Base-by-base conservation (phyloP, 2,888 invertebrate genomes). In the Thumatha senex region DNA sequence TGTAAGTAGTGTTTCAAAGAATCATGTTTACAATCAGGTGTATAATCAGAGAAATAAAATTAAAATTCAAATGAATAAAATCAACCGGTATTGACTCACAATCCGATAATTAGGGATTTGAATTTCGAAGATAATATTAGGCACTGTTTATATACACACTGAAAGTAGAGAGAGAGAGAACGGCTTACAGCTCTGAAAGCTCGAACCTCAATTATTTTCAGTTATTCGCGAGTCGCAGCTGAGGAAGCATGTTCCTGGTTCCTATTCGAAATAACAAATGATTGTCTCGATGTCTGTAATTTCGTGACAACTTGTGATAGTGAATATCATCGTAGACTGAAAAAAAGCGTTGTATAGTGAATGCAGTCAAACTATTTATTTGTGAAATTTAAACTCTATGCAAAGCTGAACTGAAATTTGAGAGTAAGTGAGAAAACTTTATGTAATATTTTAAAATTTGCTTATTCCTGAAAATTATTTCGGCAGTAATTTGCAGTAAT, bases 151-250 rank as follows among this genome's bases (percentile, higher is more conserved):
- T 48, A 47, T 45, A 40, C 39, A 42, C 49, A 60, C 65, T 62
- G 63, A 56, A 58, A 61, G 51, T 49, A 55, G 63, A 49, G 54
- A 52, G 63, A 49, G 54, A 52, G 62, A 52, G 58, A 54, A 29
- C 42, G 12, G 36, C 18, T 39, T 24, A 13, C 35, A 35, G 59
- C 59, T 51, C 48, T 57, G 56, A 67, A 65, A 70, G 69, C 70
- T 67, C 60, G 61, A 65, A 70, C 67, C 70, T 66, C 61, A 62
- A 65, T 73, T 66, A 61, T 63, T 78, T 82, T 84, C 84, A 86
- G 86, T 86, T 64, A 68, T 69, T 72, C 80, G 78, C 81, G 76
- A 65, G 65, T 68, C 75, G 69, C 71, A 48, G 64, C 18, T 72
- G 72, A 55, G 78, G 62, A 62, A 74, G 76, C 78, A 73, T 79